These are phyloP conservation scores for Tiliqua scincoides DNA, from an alignment of 2,113 vertebrate genomes.

Conservation along the genomic window DNA sequence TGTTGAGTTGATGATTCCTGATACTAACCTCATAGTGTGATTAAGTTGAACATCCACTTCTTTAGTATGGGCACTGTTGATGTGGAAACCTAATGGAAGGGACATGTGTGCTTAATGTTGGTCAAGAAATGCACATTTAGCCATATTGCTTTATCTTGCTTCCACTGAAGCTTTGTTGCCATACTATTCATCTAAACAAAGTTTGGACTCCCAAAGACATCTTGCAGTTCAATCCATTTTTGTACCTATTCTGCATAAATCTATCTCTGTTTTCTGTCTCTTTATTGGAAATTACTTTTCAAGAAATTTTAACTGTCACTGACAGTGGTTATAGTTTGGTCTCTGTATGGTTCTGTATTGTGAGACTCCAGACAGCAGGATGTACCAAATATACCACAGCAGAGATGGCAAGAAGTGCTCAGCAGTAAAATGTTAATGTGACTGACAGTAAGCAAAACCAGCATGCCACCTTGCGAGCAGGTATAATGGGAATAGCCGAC, in stretches of 20 bases:
- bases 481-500: constrained; percentile 13
- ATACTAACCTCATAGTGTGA: too few species aligned
- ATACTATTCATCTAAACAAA: background rate
- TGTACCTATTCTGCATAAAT: background rate
- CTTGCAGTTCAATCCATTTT: background rate
- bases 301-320: background rate
- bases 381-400: constrained; percentile 29
- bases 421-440: constrained; percentile 11
- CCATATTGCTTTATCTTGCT: background rate
- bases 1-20: too few species aligned
- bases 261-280: fast-evolving
- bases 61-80: too few species aligned
- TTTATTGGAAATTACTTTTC: constrained; percentile 19
- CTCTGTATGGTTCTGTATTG: background rate
- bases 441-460: constrained; percentile 24
- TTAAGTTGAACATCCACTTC: too few species aligned
- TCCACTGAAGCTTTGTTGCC: background rate
- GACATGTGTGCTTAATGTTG: too few species aligned
- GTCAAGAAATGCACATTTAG: background rate
- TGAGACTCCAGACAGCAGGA: constrained; percentile 29
- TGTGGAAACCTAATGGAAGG: too few species aligned
- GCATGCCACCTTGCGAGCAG: constrained; percentile 66
- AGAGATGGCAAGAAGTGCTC: constrained; percentile 37
- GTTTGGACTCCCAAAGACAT: constrained; percentile 13
- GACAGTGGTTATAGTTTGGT: constrained; percentile 28